Conservation (phyloP, 2,888 invertebrate species). For the Pseudococcus longispinus region DNA sequence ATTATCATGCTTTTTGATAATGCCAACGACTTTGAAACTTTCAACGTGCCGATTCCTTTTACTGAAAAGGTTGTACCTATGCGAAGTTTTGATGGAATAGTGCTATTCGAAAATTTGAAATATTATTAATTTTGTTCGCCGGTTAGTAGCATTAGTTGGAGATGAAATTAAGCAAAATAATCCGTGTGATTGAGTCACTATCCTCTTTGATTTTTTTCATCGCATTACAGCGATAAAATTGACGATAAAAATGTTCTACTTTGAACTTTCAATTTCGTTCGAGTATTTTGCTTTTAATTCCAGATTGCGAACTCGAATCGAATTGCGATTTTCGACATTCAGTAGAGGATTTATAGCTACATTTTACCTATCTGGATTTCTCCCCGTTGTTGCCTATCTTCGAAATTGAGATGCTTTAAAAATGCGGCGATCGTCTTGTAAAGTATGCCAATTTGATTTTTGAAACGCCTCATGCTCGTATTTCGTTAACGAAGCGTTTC, state of each 20-base stretch:
- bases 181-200: too few species aligned
- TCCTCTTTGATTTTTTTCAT: background rate
- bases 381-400: background rate
- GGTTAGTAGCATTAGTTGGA: too few species aligned
- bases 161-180: too few species aligned
- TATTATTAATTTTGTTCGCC: background rate
- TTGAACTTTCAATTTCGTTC: background rate
- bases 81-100: too few species aligned
- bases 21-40: background rate
- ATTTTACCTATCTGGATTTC: background rate
- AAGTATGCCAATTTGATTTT: background rate
- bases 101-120: too few species aligned
- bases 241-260: too few species aligned
- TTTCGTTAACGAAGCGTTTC: background rate
- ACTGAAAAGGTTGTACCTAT: background rate
- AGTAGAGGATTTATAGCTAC: background rate
- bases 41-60: background rate
- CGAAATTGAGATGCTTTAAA: background rate
- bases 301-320: background rate
- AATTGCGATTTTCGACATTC: background rate
- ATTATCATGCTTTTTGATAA: background rate
- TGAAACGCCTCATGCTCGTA: background rate
- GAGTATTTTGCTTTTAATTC: background rate
- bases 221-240: too few species aligned
- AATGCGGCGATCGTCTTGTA: background rate